A percentile compares a stretch with the other conserved stretches of the same genome.
Conservation (phyloP, 2,113 vertebrate genomes). For the Beaufortia kweichowensis region DNA sequence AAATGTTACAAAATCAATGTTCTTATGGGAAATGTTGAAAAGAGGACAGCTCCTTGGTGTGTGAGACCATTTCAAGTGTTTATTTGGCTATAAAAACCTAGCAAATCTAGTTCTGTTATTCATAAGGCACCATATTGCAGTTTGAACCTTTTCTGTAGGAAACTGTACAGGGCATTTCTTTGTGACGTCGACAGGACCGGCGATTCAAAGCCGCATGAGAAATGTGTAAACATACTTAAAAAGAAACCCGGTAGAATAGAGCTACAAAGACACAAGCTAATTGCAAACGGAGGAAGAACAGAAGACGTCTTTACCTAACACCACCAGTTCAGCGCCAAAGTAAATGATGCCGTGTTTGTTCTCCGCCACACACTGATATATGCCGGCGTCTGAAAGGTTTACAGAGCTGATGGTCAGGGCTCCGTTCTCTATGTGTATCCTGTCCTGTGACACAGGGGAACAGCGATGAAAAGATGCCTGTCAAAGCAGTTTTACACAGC, state of each 20-base stretch:
- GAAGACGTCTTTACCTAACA: slow-evolving; percentile 83
- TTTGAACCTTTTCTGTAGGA: background rate
- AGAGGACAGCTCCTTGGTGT: slow-evolving; percentile 30
- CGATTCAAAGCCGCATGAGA: background rate
- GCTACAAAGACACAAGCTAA: slow-evolving; percentile 1
- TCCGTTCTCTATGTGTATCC: slow-evolving; percentile 86
- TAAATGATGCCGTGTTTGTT: slow-evolving; percentile 91
- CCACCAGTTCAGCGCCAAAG: slow-evolving; percentile 87
- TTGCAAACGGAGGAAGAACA: slow-evolving; percentile 28
- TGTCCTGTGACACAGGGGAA: slow-evolving; percentile 80
- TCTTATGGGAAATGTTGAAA: slow-evolving; percentile 43
- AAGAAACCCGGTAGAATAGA: background rate
- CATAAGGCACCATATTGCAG: background rate
- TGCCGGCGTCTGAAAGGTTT: slow-evolving; percentile 87
- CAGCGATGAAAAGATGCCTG: slow-evolving; percentile 51
- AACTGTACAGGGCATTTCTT: background rate
- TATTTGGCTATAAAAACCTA: slow-evolving; percentile 8
- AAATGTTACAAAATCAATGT: slow-evolving; percentile 46
- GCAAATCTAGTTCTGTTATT: background rate
- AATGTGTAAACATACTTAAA: background rate
- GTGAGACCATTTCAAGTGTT: slow-evolving; percentile 3
- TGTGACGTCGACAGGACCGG: background rate
- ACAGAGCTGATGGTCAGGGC: slow-evolving; percentile 82
- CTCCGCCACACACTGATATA: slow-evolving; percentile 93
- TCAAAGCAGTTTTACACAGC: background rate